Base-by-base conservation (phyloP, 1,140 invertebrate genomes). In the Drosophila parvula region DNA sequence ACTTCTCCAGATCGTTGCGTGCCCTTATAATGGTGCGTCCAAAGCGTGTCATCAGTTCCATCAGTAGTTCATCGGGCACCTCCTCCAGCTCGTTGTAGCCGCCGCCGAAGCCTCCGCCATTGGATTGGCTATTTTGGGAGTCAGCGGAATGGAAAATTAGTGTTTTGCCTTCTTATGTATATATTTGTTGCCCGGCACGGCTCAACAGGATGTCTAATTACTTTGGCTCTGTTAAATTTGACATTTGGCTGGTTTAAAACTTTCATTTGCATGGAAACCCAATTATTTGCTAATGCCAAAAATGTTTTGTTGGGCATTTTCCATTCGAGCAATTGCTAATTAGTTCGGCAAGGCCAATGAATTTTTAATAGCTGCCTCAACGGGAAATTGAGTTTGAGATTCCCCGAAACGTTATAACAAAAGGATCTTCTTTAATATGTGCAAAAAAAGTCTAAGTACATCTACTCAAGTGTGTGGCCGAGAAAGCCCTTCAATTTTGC, bases 11-110 rank as follows among this genome's bases (percentile, higher is more conserved):
- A 57, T 94, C 94, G 73, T 93, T 93, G 62, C 92, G 92, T 57
- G 93, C 94, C 67, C 92, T 92, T 63, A 94, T 92, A 63, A 94
- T 94, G 63, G 93, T 94, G 76, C 94, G 93, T 56, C 94, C 94
- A 76, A 95, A 92, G 62, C 94, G 92, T 12, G 94, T 93, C 70
- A 95, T 91, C 71, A 95, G 89, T 68, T 94, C 94, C 81, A 95
- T 92, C 60, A 94, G 92, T n/a, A 94, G 92, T 78, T 95, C 94
- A 57, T 92, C 91, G 41, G 91, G 85, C 53, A 89, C 85, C 57
- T 81, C 78, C 36, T 89, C 84, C 32, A 88, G 73, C 53, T 92
- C 91, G 45, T 91, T 91, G 63, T 90, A 90, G 57, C 75, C 78
- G 28, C 78, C 81, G 38, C 67, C 77, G 4, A 69, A 88, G 47